These are phyloP conservation scores for Terrapene triunguis DNA, from an alignment of 2,113 vertebrate species.

Conservation along the genomic window DNA sequence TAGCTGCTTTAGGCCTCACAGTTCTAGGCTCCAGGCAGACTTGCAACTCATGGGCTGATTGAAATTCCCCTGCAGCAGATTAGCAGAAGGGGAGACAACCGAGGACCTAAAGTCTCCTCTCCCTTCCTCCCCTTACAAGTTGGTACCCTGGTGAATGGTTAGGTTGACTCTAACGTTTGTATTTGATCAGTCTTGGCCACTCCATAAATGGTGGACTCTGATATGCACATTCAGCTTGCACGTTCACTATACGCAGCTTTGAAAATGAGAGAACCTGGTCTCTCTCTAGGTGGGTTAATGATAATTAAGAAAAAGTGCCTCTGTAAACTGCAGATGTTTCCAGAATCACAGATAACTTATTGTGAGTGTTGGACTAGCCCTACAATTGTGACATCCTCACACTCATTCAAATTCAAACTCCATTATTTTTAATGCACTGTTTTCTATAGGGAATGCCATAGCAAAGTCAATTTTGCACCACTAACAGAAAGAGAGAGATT, in stretches of 20 bases:
- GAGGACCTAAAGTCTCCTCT: conserved; percentile 68
- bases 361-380: conserved; percentile 13
- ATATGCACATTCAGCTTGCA: not conserved
- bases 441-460: conserved; percentile 51
- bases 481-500: conserved; percentile 42
- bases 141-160: conserved; percentile 61
- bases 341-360: conserved; percentile 2
- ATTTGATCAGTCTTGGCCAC: conserved; percentile 32
- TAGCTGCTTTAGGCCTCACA: conserved; percentile 73
- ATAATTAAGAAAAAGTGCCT: conserved; percentile 10
- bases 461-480: conserved; percentile 46
- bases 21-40: conserved; percentile 64
- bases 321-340: not conserved
- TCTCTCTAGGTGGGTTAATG: not conserved
- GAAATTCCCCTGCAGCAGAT: conserved; percentile 66
- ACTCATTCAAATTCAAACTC: conserved; percentile 40
- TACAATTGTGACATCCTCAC: conserved; percentile 33
- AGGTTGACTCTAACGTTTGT: conserved; percentile 33
- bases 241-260: conserved; percentile 41
- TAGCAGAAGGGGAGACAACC: conserved; percentile 55
- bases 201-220: not conserved
- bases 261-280: conserved; percentile 10
- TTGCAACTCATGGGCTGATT: conserved; percentile 71
- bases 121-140: conserved; percentile 55
- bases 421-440: conserved; percentile 56